These are phyloP conservation scores for Girardia tigrina DNA, from an alignment of 2,888 invertebrate species.

Conservation along the genomic window DNA sequence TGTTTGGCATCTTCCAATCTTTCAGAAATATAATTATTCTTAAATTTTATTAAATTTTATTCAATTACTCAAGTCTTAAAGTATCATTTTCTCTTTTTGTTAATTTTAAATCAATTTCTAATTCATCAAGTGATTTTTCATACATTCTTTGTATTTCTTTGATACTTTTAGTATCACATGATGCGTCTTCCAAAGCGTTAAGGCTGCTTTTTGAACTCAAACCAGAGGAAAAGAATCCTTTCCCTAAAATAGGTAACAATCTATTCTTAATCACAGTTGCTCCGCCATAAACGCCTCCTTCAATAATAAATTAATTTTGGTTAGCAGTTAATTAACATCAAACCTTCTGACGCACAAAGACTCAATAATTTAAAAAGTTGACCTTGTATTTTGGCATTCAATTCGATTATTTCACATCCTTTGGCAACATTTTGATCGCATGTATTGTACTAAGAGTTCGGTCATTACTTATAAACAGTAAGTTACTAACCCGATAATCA, in stretches of 20 bases:
- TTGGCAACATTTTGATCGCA: constrained; percentile 25
- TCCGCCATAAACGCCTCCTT: constrained; percentile 38
- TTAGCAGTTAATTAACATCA: not conserved
- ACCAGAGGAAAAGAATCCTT: constrained; percentile 42
- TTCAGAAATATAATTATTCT: not conserved
- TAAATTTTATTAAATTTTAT: not conserved
- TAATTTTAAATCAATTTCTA: constrained; percentile 25
- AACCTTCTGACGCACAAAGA: constrained; percentile 30
- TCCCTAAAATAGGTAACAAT: constrained; percentile 46
- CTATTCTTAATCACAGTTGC: constrained; percentile 46
- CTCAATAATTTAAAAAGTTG: constrained; percentile 26
- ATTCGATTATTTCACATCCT: constrained; percentile 30
- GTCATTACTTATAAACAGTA: not conserved
- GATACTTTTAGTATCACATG: not conserved
- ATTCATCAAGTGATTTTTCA: constrained; percentile 25
- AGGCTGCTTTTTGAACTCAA: constrained; percentile 18
- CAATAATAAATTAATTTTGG: too few relatives aligned
- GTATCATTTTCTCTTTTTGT: constrained; percentile 17
- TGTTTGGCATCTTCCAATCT: not conserved
- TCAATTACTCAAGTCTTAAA: not conserved
- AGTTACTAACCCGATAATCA: constrained; percentile 45
- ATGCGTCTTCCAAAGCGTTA: not conserved
- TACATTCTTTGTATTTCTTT: not conserved
- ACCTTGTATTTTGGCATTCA: constrained; percentile 30
- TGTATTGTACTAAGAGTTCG: constrained; percentile 16